These are phyloP conservation scores for Balaenoptera acutorostrata DNA, from an alignment of 2,113 vertebrate genomes.

Conservation along the genomic window DNA sequence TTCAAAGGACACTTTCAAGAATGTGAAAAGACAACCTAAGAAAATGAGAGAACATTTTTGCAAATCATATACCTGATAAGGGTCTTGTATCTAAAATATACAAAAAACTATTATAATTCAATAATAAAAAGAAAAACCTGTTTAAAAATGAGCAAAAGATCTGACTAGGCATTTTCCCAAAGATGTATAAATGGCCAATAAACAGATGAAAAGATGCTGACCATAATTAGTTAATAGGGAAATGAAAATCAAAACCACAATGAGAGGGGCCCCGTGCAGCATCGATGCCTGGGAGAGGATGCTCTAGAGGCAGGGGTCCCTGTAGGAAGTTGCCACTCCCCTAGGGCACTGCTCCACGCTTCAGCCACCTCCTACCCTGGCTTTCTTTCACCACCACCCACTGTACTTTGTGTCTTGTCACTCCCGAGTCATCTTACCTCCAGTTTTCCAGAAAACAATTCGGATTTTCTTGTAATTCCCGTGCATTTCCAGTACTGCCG, in stretches of 20 bases:
- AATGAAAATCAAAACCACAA: not conserved
- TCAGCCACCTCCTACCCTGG: accelerated
- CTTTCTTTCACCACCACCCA: too few species aligned
- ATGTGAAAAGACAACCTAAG: not conserved
- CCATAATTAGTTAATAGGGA: not conserved
- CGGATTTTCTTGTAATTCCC: not conserved
- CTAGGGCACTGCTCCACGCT: accelerated
- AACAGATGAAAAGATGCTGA: not conserved
- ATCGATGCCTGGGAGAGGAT: accelerated
- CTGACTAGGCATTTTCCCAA: not conserved
- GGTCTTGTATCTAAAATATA: not conserved
- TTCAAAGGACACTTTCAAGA: not conserved
- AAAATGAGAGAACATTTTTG: not conserved
- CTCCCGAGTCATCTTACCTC: accelerated
- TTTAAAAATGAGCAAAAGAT: not conserved
- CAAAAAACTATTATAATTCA: not conserved
- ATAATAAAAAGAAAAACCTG: not conserved
- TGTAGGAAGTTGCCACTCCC: accelerated
- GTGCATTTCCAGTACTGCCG: not conserved
- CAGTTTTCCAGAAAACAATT: not conserved
- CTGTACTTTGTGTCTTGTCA: accelerated
- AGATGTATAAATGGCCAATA: not conserved
- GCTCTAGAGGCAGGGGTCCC: accelerated
- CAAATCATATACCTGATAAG: not conserved
- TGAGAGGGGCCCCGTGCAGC: accelerated